Evolutionary conservation across 2,797 vertebrate genomes (phyloP).

Genomic region (Falco concolor): DNA sequence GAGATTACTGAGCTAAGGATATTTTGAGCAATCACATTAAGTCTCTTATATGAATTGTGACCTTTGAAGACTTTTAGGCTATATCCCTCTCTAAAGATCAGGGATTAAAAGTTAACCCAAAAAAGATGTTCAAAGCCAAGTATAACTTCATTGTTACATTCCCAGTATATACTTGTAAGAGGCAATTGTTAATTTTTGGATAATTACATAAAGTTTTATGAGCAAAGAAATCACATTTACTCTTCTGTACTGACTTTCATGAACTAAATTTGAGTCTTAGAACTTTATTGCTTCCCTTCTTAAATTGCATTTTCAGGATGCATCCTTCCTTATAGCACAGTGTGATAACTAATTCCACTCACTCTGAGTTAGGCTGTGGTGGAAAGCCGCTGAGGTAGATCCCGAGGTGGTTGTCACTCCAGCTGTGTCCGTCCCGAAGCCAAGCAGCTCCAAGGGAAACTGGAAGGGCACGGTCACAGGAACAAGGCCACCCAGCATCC

Average conservation of each 20-base stretch:
- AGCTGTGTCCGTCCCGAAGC: constrained; percentile 82
- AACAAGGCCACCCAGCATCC: constrained; percentile 94
- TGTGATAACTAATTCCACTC: constrained; percentile 71
- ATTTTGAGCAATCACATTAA: not conserved
- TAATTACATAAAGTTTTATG: not conserved
- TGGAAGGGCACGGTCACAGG: constrained; percentile 95
- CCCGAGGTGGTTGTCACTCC: constrained; percentile 82
- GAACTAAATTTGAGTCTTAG: not conserved
- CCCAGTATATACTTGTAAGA: not conserved
- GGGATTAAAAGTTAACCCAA: not conserved
- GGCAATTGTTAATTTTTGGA: not conserved
- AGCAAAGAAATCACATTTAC: not conserved
- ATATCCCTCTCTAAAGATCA: not conserved
- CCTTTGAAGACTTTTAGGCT: not conserved
- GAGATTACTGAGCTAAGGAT: not conserved
- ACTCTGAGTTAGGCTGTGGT: constrained; percentile 92
- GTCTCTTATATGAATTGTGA: not conserved
- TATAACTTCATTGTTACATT: not conserved
- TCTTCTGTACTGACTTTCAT: not conserved
- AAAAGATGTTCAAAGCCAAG: not conserved
- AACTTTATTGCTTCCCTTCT: not conserved
- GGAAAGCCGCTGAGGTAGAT: constrained; percentile 85
- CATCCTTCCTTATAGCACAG: not conserved
- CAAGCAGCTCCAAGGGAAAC: constrained; percentile 88
- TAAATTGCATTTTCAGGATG: not conserved